Evolutionary conservation across 2,113 vertebrate species (phyloP).

Genomic region (Nestor notabilis): DNA sequence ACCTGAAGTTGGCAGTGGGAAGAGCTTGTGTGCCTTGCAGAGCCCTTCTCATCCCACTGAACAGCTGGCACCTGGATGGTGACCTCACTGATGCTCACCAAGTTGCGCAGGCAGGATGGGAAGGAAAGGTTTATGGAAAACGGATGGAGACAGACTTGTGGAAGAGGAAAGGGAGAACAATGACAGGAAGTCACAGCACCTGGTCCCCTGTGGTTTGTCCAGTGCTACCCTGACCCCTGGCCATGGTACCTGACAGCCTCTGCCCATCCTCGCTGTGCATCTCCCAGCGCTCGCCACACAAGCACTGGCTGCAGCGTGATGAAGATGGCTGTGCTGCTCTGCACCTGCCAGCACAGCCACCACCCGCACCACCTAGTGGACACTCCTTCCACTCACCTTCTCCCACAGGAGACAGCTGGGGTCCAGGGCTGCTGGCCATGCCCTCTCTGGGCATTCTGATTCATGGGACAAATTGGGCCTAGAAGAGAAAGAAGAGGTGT

Average conservation of each 20-base stretch:
- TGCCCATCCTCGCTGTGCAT: neutral
- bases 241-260: accelerated
- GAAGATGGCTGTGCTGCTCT: neutral
- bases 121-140: neutral
- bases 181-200: neutral
- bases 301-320: accelerated
- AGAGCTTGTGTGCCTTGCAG: neutral
- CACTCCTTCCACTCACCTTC: neutral
- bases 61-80: too few species aligned
- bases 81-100: accelerated
- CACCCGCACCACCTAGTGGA: neutral
- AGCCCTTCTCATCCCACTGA: accelerated
- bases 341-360: neutral
- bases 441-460: accelerated
- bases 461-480: neutral
- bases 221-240: neutral
- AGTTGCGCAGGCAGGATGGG: neutral
- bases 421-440: neutral
- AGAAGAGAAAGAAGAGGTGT: neutral
- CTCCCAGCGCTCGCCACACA: accelerated
- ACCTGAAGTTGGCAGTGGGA: accelerated
- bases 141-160: neutral
- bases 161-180: neutral
- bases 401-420: accelerated
- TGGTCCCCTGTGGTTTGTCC: neutral